A percentile compares a stretch with the other conserved stretches of the same genome.
Evolutionary conservation across 2,888 invertebrate species (phyloP).

Genomic region (Diarsia mendica): DNA sequence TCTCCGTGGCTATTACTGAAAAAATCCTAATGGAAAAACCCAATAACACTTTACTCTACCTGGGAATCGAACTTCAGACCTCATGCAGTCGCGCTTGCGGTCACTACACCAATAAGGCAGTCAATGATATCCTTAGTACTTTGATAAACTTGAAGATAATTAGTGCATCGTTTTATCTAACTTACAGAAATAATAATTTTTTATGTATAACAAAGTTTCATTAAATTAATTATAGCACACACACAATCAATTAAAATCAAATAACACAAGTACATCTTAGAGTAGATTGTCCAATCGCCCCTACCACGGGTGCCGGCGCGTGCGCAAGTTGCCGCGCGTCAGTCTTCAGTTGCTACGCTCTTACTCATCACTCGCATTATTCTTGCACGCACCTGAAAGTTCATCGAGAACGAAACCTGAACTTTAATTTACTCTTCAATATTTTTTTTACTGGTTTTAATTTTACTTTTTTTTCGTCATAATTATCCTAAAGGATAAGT

Average conservation of each 20-base stretch:
- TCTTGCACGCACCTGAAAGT: constrained; percentile 70
- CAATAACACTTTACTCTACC: too few species aligned
- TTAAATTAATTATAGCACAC: background rate
- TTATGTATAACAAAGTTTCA: too few species aligned
- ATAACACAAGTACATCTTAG: constrained; percentile 59
- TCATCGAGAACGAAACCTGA: constrained; percentile 65
- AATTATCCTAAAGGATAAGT: constrained; percentile 64
- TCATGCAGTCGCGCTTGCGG: too few species aligned
- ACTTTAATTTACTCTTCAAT: constrained; percentile 18
- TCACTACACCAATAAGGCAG: too few species aligned
- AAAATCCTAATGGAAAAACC: too few species aligned
- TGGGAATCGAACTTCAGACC: too few species aligned
- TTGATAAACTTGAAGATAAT: too few species aligned
- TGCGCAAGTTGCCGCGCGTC: constrained; percentile 52
- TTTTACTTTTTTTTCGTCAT: constrained; percentile 65
- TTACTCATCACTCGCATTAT: constrained; percentile 78
- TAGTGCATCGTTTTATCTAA: background rate
- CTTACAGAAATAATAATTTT: too few species aligned
- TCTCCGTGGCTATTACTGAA: too few species aligned
- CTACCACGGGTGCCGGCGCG: constrained; percentile 68
- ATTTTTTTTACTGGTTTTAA: background rate
- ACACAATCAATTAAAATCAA: constrained; percentile 28
- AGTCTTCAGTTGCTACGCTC: constrained; percentile 61
- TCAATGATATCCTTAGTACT: background rate
- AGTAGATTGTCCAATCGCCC: constrained; percentile 75